Evolutionary conservation across 2,113 vertebrate species (phyloP), one percentile per base, ranked within the genome.

Genomic region (Myiozetetes cayanensis): DNA sequence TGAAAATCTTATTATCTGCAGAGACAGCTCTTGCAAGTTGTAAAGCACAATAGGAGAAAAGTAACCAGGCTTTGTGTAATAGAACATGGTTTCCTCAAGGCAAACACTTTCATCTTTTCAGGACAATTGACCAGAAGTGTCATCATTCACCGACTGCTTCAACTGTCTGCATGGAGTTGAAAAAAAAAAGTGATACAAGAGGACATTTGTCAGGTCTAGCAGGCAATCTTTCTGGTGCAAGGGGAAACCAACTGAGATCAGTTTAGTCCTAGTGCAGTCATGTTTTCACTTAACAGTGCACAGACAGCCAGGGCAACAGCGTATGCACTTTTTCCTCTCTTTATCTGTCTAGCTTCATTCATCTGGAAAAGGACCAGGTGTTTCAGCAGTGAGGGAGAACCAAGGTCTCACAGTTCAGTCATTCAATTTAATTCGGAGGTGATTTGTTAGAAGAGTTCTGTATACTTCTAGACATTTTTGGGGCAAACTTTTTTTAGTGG

Each of bases 71-170:
- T 95, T 47, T 6, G 3, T 80, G 44, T 87, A 85, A 83, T 46
- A 91, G 71, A 86, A 89, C 49, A 72, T 65, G 33, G 71, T 71
- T 94, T 96, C 63, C 67, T 95, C 44, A 56, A 92, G 93, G 78
- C 80, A 86, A 91, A 92, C 37, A 4, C 18, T 74, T 93, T 68
- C 52, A 78, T 96, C 81, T 95, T 93, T 75, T 63, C 66, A 88
- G 89, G 86, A 92, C 47, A 22, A 80, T 89, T 94, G 84, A 87
- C 81, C 78, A 91, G 50, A 74, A 71, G n/a, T 75, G 74, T 28
- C 71, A 92, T 89, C 18, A 46, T 79, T 90, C 73, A 82, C 52
- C 50, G 82, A 23, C n/a, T 88, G 33, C 76, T 94, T 91, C 84
- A 61, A 59, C 87, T 70, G 72, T 80, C 67, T 85, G 49, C 22